Conservation (phyloP, 2,797 vertebrate genomes). For the Agapornis canus region DNA sequence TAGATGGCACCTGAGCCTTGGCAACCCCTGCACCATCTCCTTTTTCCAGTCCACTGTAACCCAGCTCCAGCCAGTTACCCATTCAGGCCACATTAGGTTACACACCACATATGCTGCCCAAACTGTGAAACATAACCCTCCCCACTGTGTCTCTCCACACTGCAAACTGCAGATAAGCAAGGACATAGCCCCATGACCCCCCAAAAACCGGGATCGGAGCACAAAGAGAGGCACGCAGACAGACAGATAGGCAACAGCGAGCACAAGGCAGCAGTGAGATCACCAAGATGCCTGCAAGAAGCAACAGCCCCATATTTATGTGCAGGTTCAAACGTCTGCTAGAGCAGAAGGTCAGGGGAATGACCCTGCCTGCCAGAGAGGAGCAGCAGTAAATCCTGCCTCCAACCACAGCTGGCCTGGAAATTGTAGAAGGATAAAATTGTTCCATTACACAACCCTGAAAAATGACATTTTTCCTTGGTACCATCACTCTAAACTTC, state of each 20-base stretch:
- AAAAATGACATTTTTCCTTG: background rate
- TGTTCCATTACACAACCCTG: background rate
- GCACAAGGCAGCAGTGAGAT: slow-evolving; percentile 20
- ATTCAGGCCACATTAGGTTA: background rate
- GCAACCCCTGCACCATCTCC: background rate
- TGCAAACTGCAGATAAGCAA: background rate
- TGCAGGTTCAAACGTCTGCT: background rate
- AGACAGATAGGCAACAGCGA: background rate
- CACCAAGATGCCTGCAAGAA: background rate
- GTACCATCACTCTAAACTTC: background rate
- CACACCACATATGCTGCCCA: rapidly evolving
- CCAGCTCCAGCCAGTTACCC: background rate
- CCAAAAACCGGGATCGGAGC: rapidly evolving
- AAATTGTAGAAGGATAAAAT: background rate
- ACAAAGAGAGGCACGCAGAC: background rate
- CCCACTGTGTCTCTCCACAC: background rate
- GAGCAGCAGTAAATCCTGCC: slow-evolving; percentile 39
- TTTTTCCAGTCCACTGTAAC: background rate
- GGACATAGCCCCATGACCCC: background rate
- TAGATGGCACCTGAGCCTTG: background rate
- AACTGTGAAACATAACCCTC: background rate
- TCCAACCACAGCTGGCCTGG: background rate
- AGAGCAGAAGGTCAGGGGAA: slow-evolving; percentile 34
- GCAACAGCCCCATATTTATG: slow-evolving; percentile 29
- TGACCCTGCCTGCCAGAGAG: slow-evolving; percentile 4